Evolutionary conservation across 2,113 vertebrate genomes (phyloP).

Genomic region (Apodemus speciosus): DNA sequence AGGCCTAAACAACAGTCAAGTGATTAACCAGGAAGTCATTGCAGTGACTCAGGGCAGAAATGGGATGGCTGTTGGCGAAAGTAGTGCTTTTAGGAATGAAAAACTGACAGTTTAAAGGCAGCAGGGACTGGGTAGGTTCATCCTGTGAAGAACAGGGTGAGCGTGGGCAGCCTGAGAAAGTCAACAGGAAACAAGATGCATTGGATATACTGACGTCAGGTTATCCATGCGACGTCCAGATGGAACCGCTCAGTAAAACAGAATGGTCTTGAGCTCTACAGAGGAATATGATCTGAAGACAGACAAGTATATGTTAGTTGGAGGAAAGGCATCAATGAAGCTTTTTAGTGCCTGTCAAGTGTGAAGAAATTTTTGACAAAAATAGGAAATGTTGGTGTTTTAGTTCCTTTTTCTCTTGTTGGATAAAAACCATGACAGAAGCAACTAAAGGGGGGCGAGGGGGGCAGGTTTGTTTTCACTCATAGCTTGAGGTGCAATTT

Average conservation of each 20-base stretch:
- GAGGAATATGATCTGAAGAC: not conserved
- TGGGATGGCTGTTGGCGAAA: not conserved
- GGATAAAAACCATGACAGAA: not conserved
- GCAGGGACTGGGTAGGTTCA: not conserved
- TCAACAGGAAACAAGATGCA: not conserved
- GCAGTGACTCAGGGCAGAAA: not conserved
- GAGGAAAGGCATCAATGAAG: not conserved
- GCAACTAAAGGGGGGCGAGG: not conserved
- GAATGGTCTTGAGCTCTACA: not conserved
- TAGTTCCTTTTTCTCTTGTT: not conserved
- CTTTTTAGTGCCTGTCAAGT: not conserved
- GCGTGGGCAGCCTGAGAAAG: not conserved
- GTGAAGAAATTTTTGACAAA: not conserved
- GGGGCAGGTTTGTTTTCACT: not conserved
- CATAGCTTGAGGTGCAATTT: not conserved
- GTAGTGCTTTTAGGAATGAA: not conserved
- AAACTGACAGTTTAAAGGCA: not conserved
- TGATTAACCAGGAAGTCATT: not conserved
- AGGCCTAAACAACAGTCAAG: not conserved
- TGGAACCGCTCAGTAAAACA: not conserved
- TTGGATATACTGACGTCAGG: not conserved
- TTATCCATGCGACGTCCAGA: not conserved
- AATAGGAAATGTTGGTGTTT: not conserved
- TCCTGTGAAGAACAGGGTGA: not conserved
- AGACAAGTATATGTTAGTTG: not conserved